Conservation (phyloP, 2,797 vertebrate genomes). For the Hyperoplus lanceolatus region DNA sequence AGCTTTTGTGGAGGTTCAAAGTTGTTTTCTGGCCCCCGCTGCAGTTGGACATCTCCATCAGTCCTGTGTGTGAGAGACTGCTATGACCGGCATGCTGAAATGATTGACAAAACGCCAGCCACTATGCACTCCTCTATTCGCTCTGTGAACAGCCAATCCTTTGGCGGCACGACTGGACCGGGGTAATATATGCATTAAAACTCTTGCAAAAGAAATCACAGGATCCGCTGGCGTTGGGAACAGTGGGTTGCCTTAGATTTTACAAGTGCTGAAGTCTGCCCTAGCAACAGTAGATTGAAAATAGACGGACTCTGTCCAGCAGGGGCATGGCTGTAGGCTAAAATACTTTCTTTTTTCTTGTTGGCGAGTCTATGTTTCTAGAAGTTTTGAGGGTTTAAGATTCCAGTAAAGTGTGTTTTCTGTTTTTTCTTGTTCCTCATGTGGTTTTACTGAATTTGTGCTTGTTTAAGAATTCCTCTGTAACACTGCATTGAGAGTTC, state of each 20-base stretch:
- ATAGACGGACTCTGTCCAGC: slow-evolving; percentile 69
- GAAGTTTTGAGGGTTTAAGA: slow-evolving; percentile 1
- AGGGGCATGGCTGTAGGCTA: slow-evolving; percentile 50
- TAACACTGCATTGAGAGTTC: slow-evolving; percentile 31
- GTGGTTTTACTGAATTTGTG: background rate
- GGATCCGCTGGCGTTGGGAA: slow-evolving; percentile 59
- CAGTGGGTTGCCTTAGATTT: slow-evolving; percentile 80
- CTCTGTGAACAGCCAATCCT: slow-evolving; percentile 52
- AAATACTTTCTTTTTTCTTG: slow-evolving; percentile 31
- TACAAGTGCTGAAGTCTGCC: slow-evolving; percentile 74
- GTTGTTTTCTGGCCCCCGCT: slow-evolving; percentile 30
- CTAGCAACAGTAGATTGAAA: slow-evolving; percentile 78
- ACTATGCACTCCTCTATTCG: slow-evolving; percentile 40
- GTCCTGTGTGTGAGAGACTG: slow-evolving; percentile 41
- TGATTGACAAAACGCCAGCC: slow-evolving; percentile 66
- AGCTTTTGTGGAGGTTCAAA: slow-evolving; percentile 43
- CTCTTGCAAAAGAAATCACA: slow-evolving; percentile 67
- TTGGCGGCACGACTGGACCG: slow-evolving; percentile 50
- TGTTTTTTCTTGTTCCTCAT: no score
- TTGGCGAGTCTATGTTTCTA: slow-evolving; percentile 11
- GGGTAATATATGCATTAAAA: slow-evolving; percentile 78
- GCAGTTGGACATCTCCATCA: slow-evolving; percentile 38
- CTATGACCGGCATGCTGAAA: slow-evolving; percentile 62
- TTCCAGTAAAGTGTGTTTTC: background rate
- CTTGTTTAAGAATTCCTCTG: slow-evolving; percentile 20